phyloP scores from a whole-genome alignment of 2,888 invertebrate species.

The Aphodius sticticus region DNA sequence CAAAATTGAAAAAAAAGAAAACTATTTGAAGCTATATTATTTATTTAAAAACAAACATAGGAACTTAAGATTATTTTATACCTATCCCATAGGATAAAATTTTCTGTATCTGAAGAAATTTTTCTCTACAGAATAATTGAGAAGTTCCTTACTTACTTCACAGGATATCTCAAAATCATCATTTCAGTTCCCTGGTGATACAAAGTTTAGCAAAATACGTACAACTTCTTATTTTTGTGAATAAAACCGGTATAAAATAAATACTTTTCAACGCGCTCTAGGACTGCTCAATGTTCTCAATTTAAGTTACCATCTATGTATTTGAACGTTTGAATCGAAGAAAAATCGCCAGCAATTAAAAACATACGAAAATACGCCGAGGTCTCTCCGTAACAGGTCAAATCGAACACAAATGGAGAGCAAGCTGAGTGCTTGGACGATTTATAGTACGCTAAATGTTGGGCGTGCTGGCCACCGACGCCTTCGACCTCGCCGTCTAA shows the following conservation, averaged over 20 bases:
- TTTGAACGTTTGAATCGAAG: not conserved
- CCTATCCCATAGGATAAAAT: no score
- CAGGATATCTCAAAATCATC: no score
- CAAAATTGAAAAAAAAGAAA: no score
- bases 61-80: no score
- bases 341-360: not conserved
- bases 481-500: constrained; percentile 33
- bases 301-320: not conserved
- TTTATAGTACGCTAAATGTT: constrained; percentile 26
- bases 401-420: constrained; percentile 15
- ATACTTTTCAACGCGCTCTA: not conserved
- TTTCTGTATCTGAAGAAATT: no score
- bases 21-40: no score
- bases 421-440: constrained; percentile 21
- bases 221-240: not conserved
- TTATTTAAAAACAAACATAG: no score
- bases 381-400: not conserved
- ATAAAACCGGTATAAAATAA: not conserved
- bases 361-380: not conserved
- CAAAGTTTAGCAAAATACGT: no score
- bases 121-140: no score
- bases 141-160: no score
- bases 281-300: not conserved
- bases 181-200: no score
- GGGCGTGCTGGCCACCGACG: not conserved